Percentiles rank a stretch among this genome's conserved stretches.
Conservation (phyloP, 2,113 vertebrate genomes). For the human region DNA sequence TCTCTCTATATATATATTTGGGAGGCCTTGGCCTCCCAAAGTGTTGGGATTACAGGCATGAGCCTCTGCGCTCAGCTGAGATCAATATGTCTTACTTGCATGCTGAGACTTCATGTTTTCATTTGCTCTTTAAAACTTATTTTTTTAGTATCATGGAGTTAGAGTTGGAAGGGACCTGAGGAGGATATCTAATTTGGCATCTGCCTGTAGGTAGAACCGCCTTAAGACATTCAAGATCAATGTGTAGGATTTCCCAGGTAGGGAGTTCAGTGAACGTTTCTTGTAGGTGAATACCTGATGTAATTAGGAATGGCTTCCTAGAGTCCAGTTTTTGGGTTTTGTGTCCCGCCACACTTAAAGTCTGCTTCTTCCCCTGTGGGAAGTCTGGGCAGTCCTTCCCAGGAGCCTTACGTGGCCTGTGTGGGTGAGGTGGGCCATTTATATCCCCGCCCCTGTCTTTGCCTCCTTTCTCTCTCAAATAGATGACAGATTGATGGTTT, state of each 20-base stretch:
- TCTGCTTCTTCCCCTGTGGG: conserved; percentile 2
- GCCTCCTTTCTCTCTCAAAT: neutral
- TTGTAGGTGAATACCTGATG: neutral
- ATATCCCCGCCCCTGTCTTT: neutral
- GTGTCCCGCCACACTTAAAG: neutral
- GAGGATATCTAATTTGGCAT: neutral
- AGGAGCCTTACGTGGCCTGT: neutral
- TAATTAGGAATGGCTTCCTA: conserved; percentile 43
- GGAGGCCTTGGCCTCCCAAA: neutral
- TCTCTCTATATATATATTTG: too few relatives aligned
- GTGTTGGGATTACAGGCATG: neutral
- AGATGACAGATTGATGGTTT: neutral
- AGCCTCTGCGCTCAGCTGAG: neutral
- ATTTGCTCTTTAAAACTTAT: conserved; percentile 34
- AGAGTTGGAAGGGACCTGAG: neutral
- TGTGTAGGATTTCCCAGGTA: conserved; percentile 19
- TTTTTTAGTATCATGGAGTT: neutral
- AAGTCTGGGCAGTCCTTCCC: neutral
- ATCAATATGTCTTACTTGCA: neutral
- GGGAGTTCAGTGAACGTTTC: neutral
- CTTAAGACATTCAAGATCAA: neutral
- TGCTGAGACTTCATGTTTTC: neutral
- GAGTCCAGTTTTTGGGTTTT: neutral
- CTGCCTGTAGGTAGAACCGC: neutral
- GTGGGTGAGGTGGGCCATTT: neutral